These are phyloP conservation scores for Hipposideros armiger DNA, from an alignment of 2,113 vertebrate genomes.

Conservation along the genomic window DNA sequence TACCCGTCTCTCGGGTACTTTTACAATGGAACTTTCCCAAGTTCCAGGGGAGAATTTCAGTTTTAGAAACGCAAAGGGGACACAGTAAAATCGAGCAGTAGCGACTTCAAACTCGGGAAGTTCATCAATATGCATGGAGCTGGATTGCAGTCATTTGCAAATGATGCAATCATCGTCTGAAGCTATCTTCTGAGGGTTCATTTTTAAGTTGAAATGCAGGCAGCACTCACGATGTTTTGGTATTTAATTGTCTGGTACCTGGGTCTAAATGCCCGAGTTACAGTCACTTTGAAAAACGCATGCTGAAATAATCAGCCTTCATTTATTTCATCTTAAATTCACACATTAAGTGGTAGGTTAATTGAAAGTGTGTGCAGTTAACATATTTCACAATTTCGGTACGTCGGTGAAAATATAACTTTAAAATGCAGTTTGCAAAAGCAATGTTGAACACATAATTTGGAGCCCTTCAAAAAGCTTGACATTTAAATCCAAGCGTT, in stretches of 20 bases:
- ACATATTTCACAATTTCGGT: constrained; percentile 16
- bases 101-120: not conserved
- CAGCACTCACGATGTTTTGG: not conserved
- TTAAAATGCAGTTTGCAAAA: not conserved
- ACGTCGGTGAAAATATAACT: not conserved
- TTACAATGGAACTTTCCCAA: not conserved
- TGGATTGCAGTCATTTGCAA: constrained; percentile 18
- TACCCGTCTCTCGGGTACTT: not conserved
- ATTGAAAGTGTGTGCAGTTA: not conserved
- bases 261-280: not conserved
- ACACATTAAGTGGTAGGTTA: not conserved
- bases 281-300: not conserved
- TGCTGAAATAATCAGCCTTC: not conserved
- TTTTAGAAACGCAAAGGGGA: not conserved
- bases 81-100: not conserved
- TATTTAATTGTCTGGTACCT: constrained; percentile 57
- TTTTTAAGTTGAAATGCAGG: constrained; percentile 52
- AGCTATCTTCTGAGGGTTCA: not conserved
- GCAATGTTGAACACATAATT: not conserved
- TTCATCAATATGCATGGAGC: constrained; percentile 61
- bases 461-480: not conserved
- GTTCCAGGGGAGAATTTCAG: not conserved
- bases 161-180: constrained; percentile 34
- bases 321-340: not conserved
- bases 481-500: not conserved